Evolutionary conservation across 2,113 vertebrate genomes (phyloP).

Genomic region (Cephalopholis sonnerati): DNA sequence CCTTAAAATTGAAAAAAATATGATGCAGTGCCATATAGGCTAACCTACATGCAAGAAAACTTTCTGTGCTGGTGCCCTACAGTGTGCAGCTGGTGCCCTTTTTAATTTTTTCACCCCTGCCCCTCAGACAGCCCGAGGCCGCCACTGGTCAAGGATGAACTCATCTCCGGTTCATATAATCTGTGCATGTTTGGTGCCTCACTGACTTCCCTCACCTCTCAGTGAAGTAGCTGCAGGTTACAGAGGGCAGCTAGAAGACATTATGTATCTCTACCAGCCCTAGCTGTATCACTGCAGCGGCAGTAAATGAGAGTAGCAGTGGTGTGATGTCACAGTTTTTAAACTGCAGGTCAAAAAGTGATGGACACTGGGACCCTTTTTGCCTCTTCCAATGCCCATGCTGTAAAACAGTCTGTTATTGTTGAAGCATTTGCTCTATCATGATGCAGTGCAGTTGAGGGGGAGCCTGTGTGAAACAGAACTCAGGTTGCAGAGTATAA

Average conservation of each 20-base stretch:
- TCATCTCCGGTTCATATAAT: slow-evolving; percentile 47
- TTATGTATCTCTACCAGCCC: slow-evolving; percentile 36
- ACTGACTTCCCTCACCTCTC: slow-evolving; percentile 30
- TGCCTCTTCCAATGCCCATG: slow-evolving; percentile 16
- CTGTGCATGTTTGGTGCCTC: slow-evolving; percentile 35
- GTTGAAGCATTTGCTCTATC: slow-evolving; percentile 9
- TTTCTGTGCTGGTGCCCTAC: too few relatives aligned
- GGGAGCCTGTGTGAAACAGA: slow-evolving; percentile 16
- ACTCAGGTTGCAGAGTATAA: not conserved
- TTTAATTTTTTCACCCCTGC: too few relatives aligned
- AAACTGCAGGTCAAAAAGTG: slow-evolving; percentile 40
- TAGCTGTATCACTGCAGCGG: slow-evolving; percentile 38
- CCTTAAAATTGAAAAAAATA: too few relatives aligned
- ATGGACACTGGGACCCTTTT: slow-evolving; percentile 11
- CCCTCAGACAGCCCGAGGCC: too few relatives aligned
- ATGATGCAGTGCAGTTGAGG: slow-evolving; percentile 18
- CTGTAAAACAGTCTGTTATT: slow-evolving; percentile 20
- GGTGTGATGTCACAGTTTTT: slow-evolving; percentile 59
- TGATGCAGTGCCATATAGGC: too few relatives aligned
- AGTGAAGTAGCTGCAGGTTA: slow-evolving; percentile 38
- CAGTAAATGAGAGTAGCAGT: slow-evolving; percentile 39
- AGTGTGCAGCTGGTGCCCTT: too few relatives aligned
- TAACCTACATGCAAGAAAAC: too few relatives aligned
- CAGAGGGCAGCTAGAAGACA: slow-evolving; percentile 26
- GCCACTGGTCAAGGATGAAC: slow-evolving; percentile 26